Percentiles rank a stretch among this genome's conserved stretches.
These are phyloP conservation scores for Liopterus haemorrhoidalis DNA, from an alignment of 2,888 invertebrate species.

Conservation along the genomic window DNA sequence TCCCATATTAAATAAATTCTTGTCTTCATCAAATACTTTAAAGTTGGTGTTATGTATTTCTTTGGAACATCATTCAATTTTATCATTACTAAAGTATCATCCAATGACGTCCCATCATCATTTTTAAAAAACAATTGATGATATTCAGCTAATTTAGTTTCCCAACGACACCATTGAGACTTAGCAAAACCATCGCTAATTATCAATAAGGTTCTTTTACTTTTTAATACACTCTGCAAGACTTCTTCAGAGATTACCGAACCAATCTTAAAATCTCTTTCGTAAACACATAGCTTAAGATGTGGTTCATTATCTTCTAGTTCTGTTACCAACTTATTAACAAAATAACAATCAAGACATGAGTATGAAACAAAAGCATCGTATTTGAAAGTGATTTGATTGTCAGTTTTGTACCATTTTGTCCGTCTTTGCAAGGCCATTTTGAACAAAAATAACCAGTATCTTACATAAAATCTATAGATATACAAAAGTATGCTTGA, in stretches of 20 bases:
- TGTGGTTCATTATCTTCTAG: slow-evolving; percentile 56
- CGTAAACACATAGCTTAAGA: slow-evolving; percentile 62
- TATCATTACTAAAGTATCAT: slow-evolving; percentile 57
- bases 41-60: slow-evolving; percentile 53
- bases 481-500: slow-evolving; percentile 24
- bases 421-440: slow-evolving; percentile 48
- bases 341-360: slow-evolving; percentile 57
- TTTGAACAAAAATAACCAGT: slow-evolving; percentile 54
- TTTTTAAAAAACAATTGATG: slow-evolving; percentile 57
- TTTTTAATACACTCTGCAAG: slow-evolving; percentile 56
- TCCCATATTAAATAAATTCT: slow-evolving; percentile 61
- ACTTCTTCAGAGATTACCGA: slow-evolving; percentile 61
- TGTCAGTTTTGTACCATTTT: slow-evolving; percentile 35
- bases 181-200: slow-evolving; percentile 63
- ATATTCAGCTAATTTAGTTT: slow-evolving; percentile 62
- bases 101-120: slow-evolving; percentile 45
- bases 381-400: slow-evolving; percentile 45
- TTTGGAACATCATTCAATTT: slow-evolving; percentile 55
- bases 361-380: slow-evolving; percentile 59
- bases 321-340: slow-evolving; percentile 54
- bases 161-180: slow-evolving; percentile 69
- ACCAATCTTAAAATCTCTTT: slow-evolving; percentile 62
- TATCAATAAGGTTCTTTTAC: slow-evolving; percentile 59
- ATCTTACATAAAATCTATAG: slow-evolving; percentile 48
- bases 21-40: slow-evolving; percentile 58